Evolutionary conservation across 2,113 vertebrate genomes (phyloP).

Genomic region (Ailurus styani): DNA sequence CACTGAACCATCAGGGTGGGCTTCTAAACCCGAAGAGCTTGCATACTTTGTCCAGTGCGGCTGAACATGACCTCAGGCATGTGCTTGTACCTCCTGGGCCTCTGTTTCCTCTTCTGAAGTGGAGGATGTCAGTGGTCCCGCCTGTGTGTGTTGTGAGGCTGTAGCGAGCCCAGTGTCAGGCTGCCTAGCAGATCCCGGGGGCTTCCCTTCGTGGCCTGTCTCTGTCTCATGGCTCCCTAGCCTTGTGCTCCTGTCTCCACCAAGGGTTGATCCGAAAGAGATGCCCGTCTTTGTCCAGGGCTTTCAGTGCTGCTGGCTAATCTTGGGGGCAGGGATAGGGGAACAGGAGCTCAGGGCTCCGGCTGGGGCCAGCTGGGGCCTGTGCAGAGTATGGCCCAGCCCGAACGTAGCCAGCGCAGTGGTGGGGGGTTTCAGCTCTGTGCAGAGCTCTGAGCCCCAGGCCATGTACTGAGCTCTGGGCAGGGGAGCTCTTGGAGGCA

Average conservation of each 20-base stretch:
- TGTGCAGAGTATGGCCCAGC: not conserved
- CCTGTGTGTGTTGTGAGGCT: not conserved
- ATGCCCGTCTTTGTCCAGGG: not conserved
- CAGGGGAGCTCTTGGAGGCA: not conserved
- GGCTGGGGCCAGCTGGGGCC: not conserved
- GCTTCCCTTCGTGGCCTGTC: not conserved
- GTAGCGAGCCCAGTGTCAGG: not conserved
- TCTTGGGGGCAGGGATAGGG: not conserved
- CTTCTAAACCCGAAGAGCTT: not conserved
- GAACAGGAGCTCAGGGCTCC: not conserved
- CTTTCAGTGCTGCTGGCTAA: not conserved
- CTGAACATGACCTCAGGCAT: not conserved
- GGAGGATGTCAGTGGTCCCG: not conserved
- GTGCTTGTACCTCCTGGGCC: not conserved
- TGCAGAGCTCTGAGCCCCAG: not conserved
- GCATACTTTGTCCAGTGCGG: not conserved
- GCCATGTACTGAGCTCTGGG: not conserved
- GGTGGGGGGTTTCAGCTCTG: not conserved
- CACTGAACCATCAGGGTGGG: too few species aligned
- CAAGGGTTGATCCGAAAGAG: not conserved
- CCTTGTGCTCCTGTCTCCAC: not conserved
- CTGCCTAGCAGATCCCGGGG: not conserved
- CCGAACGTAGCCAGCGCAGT: not conserved
- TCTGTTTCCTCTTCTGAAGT: not conserved
- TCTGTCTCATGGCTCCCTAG: not conserved